Percentiles rank a stretch among this genome's conserved stretches.
phyloP scores from a whole-genome alignment of 92 coral and sea anemone genomes.

The Plumapathes pennacea region DNA sequence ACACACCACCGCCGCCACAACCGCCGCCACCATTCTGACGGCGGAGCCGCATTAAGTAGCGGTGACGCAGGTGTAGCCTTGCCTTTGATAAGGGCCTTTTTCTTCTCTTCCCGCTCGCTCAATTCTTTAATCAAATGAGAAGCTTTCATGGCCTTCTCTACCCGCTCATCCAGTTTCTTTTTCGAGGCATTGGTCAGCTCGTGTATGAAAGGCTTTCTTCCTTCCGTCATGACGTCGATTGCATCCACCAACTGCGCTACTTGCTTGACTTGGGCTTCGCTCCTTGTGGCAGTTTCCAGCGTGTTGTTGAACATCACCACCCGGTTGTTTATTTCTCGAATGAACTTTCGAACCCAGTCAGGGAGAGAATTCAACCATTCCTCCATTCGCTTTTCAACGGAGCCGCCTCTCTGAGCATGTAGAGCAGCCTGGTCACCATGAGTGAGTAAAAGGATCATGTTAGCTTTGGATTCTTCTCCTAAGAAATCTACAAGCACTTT shows the following conservation, averaged over 20 bases:
- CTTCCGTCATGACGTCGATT: slow-evolving; percentile 8
- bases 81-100: neutral
- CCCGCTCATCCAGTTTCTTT: neutral
- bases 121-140: neutral
- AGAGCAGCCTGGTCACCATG: slow-evolving; percentile 10
- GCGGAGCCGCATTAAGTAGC: too few relatives aligned
- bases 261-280: slow-evolving; percentile 4
- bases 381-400: neutral
- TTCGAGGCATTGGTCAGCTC: neutral
- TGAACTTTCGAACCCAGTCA: neutral
- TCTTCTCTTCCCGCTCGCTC: neutral
- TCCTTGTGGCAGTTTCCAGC: neutral
- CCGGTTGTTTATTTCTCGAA: neutral
- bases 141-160: neutral
- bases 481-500: neutral
- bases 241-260: slow-evolving; percentile 4
- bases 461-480: neutral
- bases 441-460: slow-evolving; percentile 6
- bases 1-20: too few relatives aligned
- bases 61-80: too few relatives aligned
- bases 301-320: slow-evolving; percentile 12
- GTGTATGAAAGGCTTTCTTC: slow-evolving; percentile 3
- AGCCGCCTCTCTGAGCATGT: neutral
- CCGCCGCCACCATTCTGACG: too few relatives aligned
- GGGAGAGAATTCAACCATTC: neutral